These are phyloP conservation scores for Phodopus roborovskii DNA, from an alignment of 2,113 vertebrate species.

Conservation along the genomic window DNA sequence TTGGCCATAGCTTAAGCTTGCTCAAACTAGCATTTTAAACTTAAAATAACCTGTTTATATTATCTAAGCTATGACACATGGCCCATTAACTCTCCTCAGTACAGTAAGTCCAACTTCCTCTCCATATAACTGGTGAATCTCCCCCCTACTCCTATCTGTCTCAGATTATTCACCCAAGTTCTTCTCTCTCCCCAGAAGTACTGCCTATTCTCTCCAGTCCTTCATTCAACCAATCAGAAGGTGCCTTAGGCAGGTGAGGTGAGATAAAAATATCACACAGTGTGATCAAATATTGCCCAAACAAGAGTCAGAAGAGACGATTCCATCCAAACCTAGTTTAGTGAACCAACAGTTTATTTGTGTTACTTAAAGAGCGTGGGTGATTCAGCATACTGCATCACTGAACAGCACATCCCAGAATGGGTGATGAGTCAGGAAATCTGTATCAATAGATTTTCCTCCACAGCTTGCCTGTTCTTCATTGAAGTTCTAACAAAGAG, in stretches of 20 bases:
- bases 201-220: background rate
- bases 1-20: background rate
- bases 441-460: no score
- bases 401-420: background rate
- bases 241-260: background rate
- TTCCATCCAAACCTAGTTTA: background rate
- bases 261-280: background rate
- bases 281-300: background rate
- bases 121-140: background rate
- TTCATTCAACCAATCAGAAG: background rate
- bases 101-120: background rate
- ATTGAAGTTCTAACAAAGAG: background rate
- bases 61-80: background rate
- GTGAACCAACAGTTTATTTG: background rate
- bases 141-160: no score
- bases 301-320: background rate
- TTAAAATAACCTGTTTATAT: background rate
- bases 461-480: background rate
- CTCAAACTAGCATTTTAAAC: background rate
- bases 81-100: background rate
- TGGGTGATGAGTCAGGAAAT: background rate
- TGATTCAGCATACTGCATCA: background rate
- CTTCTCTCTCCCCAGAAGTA: background rate
- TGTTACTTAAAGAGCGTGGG: background rate
- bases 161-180: background rate